Conservation (phyloP, 2,888 invertebrate species). For the Pelosia muscerda region DNA sequence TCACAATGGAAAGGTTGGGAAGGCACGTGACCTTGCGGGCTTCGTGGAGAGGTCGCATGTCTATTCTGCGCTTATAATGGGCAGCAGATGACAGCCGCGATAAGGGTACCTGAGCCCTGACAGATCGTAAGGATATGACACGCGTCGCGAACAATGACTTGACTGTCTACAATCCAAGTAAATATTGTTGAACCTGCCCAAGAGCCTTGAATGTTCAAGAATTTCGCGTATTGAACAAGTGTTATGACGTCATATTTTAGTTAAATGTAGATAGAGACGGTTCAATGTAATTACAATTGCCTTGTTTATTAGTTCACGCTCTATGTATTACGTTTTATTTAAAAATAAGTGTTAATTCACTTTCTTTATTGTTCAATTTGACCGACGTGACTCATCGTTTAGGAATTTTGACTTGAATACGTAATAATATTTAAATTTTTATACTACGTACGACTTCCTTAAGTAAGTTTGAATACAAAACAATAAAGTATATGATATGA, state of each 20-base stretch:
- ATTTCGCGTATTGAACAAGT: slow-evolving; percentile 21
- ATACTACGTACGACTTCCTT: not conserved
- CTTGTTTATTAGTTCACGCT: slow-evolving; percentile 11
- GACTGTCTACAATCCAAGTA: slow-evolving; percentile 13
- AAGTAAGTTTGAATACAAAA: slow-evolving; percentile 4
- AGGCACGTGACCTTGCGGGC: slow-evolving; percentile 67
- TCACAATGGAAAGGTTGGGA: slow-evolving; percentile 70
- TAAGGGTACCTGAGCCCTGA: slow-evolving; percentile 57
- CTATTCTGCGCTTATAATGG: slow-evolving; percentile 74
- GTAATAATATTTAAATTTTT: slow-evolving; percentile 4
- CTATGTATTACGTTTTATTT: slow-evolving; percentile 2
- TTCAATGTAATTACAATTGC: slow-evolving; percentile 32
- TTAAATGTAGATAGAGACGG: slow-evolving; percentile 18
- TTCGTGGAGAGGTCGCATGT: slow-evolving; percentile 72
- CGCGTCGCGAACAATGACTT: slow-evolving; percentile 36
- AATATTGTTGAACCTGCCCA: slow-evolving; percentile 28
- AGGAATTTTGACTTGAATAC: slow-evolving; percentile 5
- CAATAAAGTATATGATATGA: slow-evolving; percentile 30
- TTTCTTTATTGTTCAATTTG: not conserved
- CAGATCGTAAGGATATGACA: slow-evolving; percentile 47
- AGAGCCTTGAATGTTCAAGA: slow-evolving; percentile 31
- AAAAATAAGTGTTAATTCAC: slow-evolving; percentile 9
- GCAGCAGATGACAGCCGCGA: slow-evolving; percentile 77
- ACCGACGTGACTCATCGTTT: not conserved
- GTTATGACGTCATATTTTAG: slow-evolving; percentile 29